Base-by-base conservation (phyloP, 2,797 vertebrate genomes). In the Carapus acus region DNA sequence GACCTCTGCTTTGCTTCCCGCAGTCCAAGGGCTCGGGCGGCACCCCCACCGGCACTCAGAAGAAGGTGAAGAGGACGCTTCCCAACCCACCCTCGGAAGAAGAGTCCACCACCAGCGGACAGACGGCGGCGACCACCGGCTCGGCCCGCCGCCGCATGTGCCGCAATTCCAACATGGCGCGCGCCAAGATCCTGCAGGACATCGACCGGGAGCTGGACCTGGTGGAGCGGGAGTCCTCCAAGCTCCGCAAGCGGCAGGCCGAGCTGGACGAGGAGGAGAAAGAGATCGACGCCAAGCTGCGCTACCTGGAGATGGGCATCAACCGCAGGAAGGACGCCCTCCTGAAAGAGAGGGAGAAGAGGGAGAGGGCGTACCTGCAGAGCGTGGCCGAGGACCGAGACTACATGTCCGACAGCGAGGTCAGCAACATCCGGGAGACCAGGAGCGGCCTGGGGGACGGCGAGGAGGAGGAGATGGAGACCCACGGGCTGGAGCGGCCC, bases 401-500 rank as follows among this genome's bases (percentile, higher is more conserved):
- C 79, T 99, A 99, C 60, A 98, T 99, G 96, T 99, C 96, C 36
- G 96, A 99, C 78, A 98, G 96, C 67, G 96, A 99, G 80, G 94
- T 99, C 65, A 97, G 90, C 77, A 96, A 90, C 73, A 89, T 93
- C 54, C 88, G 96, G 34, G 93, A 96, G 64, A 89, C 91, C 6
- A 90, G 91, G 71, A 85, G 90, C 72, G 90, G 91, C 52, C 86
- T 78, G 36, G 80, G 73, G 36, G 78, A 18, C 43, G 81, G 61
- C 38, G 84, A 83, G 55, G 88, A 88, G 52, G 86, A 86, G 33
- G 88, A 90, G 34, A 80, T 87, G 40, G 80, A 86, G 56, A 34
- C 47, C 49, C 92, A 91, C 23, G 92, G 89, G 49, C 85, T 94
- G 49, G 94, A 98, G 76, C 90, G 96, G 73, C 96, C 96, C 7